Conservation (phyloP, 2,888 invertebrate genomes). For the Azorinus chamasolen region DNA sequence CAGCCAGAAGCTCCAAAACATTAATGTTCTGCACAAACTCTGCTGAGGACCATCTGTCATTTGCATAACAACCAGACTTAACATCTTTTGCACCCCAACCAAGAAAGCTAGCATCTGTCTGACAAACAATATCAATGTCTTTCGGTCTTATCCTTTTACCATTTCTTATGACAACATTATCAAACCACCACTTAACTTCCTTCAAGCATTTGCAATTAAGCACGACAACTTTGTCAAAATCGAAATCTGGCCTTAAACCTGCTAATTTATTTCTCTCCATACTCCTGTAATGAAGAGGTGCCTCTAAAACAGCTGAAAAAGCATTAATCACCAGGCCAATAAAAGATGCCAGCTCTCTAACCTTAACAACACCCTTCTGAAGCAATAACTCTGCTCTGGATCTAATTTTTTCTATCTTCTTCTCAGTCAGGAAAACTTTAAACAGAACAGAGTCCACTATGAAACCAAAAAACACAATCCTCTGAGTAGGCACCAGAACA, state of each 20-base stretch:
- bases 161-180: slow-evolving; percentile 36
- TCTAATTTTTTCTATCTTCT: too few species aligned
- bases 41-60: slow-evolving; percentile 4
- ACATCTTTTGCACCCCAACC: slow-evolving; percentile 2
- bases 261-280: too few species aligned
- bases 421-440: not conserved
- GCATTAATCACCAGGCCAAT: slow-evolving; percentile 44
- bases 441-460: slow-evolving; percentile 2
- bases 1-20: slow-evolving; percentile 4
- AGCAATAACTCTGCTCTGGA: too few species aligned
- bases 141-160: slow-evolving; percentile 30
- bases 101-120: slow-evolving; percentile 43
- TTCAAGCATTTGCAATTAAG: not conserved
- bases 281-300: slow-evolving; percentile 37
- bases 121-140: not conserved
- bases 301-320: slow-evolving; percentile 38
- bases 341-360: slow-evolving; percentile 17
- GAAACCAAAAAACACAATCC: too few species aligned
- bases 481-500: too few species aligned
- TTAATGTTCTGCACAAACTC: slow-evolving; percentile 4
- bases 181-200: slow-evolving; percentile 30
- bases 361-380: too few species aligned
- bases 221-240: not conserved
- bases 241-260: slow-evolving; percentile 13
- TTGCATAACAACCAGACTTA: not conserved